Percentiles rank a stretch among this genome's conserved stretches.
Conservation (phyloP, 2,888 invertebrate genomes). For the Drosophila histrio region DNA sequence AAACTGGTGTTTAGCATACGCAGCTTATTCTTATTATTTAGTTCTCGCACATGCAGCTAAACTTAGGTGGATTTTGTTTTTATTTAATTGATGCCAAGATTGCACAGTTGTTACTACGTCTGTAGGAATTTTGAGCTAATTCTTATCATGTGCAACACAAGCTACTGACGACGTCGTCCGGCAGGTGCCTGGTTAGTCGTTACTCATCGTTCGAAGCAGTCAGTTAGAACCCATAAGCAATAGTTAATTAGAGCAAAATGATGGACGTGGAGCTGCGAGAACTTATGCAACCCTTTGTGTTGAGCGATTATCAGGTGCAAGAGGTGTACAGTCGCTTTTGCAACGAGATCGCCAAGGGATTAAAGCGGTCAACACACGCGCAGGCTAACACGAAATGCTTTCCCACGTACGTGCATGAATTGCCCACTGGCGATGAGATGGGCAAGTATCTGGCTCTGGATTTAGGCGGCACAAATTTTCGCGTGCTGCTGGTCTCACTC, state of each 20-base stretch:
- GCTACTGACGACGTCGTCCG: constrained; percentile 1
- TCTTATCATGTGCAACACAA: constrained; percentile 53
- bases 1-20: constrained; percentile 27
- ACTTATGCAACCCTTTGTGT: constrained; percentile 87
- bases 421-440: constrained; percentile 96
- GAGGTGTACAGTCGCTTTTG: constrained; percentile 91
- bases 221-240: constrained; percentile 13
- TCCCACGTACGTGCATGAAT: constrained; percentile 96
- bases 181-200: constrained; percentile 57
- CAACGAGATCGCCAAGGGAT: constrained; percentile 90
- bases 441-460: constrained; percentile 98
- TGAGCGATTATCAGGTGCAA: constrained; percentile 90
- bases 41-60: constrained; percentile 14
- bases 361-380: constrained; percentile 90
- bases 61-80: constrained; percentile 21
- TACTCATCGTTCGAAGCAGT: constrained; percentile 62
- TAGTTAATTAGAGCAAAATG: constrained; percentile 44
- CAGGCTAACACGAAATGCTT: constrained; percentile 95
- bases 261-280: constrained; percentile 70
- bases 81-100: constrained; percentile 43
- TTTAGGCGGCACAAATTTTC: constrained; percentile 98
- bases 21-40: constrained; percentile 31
- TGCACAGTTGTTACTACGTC: constrained; percentile 25
- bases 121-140: constrained; percentile 21
- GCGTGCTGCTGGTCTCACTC: constrained; percentile 95